These are phyloP conservation scores for Gavialis gangeticus DNA, from an alignment of 2,113 vertebrate genomes.

Conservation along the genomic window DNA sequence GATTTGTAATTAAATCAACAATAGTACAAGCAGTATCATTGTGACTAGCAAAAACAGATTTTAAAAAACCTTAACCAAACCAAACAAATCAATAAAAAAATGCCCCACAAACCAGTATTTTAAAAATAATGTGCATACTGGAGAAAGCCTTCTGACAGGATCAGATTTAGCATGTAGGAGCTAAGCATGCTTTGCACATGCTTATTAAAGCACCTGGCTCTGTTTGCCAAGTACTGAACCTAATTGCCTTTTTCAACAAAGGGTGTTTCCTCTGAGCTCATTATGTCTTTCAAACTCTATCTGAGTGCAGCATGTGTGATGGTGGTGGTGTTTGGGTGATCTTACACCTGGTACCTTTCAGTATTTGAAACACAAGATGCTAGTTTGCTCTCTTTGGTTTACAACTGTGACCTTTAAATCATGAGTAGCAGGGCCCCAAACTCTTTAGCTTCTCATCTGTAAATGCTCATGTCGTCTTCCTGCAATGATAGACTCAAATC, in stretches of 20 bases:
- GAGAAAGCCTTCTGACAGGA: not conserved
- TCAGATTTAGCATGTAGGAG: not conserved
- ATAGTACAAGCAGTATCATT: not conserved
- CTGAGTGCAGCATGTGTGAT: not conserved
- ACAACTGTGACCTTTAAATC: not conserved
- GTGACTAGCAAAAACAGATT: not conserved
- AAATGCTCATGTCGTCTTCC: not conserved
- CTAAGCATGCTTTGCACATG: not conserved
- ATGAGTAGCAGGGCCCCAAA: not conserved
- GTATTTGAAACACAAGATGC: not conserved
- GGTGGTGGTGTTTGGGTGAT: fast-evolving
- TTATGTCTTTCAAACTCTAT: not conserved
- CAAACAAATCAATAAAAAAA: no score
- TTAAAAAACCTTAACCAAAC: not conserved
- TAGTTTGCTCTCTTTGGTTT: not conserved
- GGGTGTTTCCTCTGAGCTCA: not conserved
- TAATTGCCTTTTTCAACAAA: not conserved
- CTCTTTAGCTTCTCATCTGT: not conserved
- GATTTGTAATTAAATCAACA: not conserved
- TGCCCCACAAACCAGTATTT: not conserved
- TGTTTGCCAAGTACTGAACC: not conserved
- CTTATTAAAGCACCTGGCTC: not conserved
- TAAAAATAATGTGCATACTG: not conserved
- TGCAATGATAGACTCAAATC: not conserved
- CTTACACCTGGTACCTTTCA: not conserved